A percentile compares a stretch with the other conserved stretches of the same genome.
These are phyloP conservation scores for Acrocyrtus sp. DNA, from an alignment of 2,888 invertebrate species.

Conservation along the genomic window DNA sequence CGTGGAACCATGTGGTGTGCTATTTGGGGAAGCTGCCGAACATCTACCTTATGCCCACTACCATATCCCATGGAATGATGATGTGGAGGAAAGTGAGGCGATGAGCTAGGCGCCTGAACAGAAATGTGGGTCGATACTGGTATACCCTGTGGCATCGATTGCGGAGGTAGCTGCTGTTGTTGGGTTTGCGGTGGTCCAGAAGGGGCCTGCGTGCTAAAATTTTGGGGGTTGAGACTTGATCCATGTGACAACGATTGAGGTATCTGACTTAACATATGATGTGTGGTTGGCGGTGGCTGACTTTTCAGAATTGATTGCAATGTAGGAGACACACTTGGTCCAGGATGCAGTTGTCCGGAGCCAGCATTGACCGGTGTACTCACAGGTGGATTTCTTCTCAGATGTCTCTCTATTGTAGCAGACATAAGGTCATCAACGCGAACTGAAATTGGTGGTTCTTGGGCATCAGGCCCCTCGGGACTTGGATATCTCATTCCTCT, in stretches of 20 bases:
- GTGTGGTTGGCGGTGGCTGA: conserved; percentile 59
- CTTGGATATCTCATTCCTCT: conserved; percentile 55
- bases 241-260: conserved; percentile 55
- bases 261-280: conserved; percentile 45
- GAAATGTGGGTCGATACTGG: conserved; percentile 57
- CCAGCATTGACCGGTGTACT: conserved; percentile 33
- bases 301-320: conserved; percentile 63
- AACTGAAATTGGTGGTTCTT: conserved; percentile 76
- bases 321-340: conserved; percentile 63
- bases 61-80: conserved; percentile 52
- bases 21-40: conserved; percentile 48
- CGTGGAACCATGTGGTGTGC: conserved; percentile 54
- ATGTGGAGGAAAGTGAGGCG: conserved; percentile 39
- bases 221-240: conserved; percentile 2
- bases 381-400: conserved; percentile 66
- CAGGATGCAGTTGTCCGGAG: conserved; percentile 54
- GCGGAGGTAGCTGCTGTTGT: conserved; percentile 35
- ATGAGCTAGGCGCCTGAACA: conserved; percentile 36
- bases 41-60: conserved; percentile 49
- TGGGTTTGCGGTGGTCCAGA: background rate
- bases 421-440: conserved; percentile 77
- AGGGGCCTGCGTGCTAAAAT: conserved; percentile 19
- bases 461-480: conserved; percentile 63
- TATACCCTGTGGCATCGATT: conserved; percentile 67
- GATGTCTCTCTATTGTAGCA: conserved; percentile 83